Conservation (phyloP, 2,797 vertebrate genomes). For the Cuculus canorus region DNA sequence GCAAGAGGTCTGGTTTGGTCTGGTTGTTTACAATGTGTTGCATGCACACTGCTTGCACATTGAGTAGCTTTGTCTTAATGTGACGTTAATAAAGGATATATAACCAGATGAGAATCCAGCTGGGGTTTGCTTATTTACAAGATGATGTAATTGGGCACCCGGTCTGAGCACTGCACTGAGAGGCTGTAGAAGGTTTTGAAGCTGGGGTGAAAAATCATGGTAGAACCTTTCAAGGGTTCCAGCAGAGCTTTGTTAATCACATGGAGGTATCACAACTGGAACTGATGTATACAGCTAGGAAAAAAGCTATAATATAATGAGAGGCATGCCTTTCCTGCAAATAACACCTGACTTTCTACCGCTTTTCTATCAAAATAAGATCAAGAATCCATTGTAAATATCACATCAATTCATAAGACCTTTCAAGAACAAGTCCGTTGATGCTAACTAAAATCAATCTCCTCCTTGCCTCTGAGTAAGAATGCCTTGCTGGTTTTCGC, state of each 20-base stretch:
- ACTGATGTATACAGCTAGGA: background rate
- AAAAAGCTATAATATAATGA: background rate
- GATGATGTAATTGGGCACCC: background rate
- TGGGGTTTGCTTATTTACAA: background rate
- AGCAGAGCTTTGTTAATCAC: background rate
- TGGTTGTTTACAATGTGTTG: background rate
- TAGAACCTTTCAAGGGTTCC: background rate
- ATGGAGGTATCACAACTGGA: background rate
- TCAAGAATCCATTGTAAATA: background rate
- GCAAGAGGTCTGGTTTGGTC: background rate
- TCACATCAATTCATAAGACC: background rate
- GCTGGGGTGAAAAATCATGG: background rate
- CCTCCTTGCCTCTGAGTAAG: background rate
- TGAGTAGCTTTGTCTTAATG: background rate
- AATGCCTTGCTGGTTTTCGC: accelerated
- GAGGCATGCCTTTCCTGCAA: background rate
- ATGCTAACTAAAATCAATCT: background rate
- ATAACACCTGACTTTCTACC: background rate
- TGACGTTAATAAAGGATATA: background rate
- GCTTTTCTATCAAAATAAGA: background rate
- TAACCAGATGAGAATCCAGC: background rate
- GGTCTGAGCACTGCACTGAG: background rate
- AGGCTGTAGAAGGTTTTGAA: background rate
- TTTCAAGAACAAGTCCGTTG: background rate
- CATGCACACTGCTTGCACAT: accelerated